Evolutionary conservation across 2,113 vertebrate species (phyloP).

Genomic region (Herpetotheres cachinnans): DNA sequence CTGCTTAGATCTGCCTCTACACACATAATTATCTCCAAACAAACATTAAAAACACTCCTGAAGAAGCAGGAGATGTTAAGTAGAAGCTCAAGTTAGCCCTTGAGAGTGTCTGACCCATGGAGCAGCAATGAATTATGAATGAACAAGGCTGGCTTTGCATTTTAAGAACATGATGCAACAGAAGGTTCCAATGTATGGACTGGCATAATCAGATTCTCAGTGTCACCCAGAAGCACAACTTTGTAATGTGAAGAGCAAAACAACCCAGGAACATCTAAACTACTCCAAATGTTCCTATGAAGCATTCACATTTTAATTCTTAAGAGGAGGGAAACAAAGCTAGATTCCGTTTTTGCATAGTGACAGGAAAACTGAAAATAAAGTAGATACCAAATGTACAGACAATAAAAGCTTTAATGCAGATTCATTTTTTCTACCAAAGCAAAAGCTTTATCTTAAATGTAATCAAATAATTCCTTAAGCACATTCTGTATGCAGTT

Average conservation of each 20-base stretch:
- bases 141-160: not conserved
- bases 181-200: not conserved
- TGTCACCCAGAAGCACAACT: not conserved
- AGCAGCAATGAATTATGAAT: constrained; percentile 5
- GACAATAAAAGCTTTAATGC: not conserved
- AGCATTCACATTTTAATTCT: not conserved
- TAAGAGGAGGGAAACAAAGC: not conserved
- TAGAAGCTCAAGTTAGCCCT: not conserved
- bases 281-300: not conserved
- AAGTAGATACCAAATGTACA: not conserved
- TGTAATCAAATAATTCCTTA: not conserved
- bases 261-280: not conserved
- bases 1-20: not conserved
- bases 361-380: not conserved
- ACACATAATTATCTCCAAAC: constrained; percentile 13
- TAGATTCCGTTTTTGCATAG: not conserved
- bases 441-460: not conserved
- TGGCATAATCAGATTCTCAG: not conserved
- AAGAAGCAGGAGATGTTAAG: not conserved
- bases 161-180: constrained; percentile 1
- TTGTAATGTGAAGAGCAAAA: not conserved
- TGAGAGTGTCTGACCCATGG: constrained; percentile 6
- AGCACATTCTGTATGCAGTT: not conserved
- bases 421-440: not conserved
- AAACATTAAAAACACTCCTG: constrained; percentile 34